These are phyloP conservation scores for Caerostris darwini DNA, from an alignment of 1,140 invertebrate genomes.

Conservation along the genomic window DNA sequence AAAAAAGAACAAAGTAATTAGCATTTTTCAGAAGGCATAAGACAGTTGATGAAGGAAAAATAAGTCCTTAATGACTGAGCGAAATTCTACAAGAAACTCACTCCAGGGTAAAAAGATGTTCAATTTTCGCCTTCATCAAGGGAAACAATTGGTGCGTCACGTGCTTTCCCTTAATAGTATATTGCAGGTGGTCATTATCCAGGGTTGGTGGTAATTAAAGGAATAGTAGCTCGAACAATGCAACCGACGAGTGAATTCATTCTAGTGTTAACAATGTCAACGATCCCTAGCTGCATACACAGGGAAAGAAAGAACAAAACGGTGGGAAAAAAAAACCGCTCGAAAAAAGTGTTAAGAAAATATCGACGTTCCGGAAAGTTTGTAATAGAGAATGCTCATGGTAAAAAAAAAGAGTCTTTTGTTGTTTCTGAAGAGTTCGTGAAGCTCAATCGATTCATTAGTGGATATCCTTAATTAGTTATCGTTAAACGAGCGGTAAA, in stretches of 20 bases:
- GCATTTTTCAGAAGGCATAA: not conserved
- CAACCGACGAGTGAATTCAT: slow-evolving; percentile 39
- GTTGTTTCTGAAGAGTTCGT: not conserved
- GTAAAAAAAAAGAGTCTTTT: not conserved
- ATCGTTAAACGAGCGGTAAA: not conserved
- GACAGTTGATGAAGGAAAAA: not conserved
- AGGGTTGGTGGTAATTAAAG: slow-evolving; percentile 64
- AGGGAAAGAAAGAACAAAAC: slow-evolving; percentile 28
- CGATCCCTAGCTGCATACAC: slow-evolving; percentile 12
- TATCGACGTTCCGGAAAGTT: slow-evolving; percentile 33
- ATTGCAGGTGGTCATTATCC: slow-evolving; percentile 41
- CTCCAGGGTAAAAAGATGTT: slow-evolving; percentile 35
- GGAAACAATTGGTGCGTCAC: slow-evolving; percentile 70
- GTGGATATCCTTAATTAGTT: slow-evolving; percentile 22
- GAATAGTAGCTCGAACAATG: slow-evolving; percentile 49
- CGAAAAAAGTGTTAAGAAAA: slow-evolving; percentile 6
- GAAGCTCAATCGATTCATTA: slow-evolving; percentile 36
- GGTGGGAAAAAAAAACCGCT: not conserved
- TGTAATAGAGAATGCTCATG: not conserved
- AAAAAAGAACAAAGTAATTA: not conserved
- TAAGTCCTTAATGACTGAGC: not conserved
- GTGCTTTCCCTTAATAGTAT: slow-evolving; percentile 53
- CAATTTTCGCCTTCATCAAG: slow-evolving; percentile 37
- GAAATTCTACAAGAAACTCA: not conserved
- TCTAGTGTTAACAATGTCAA: slow-evolving; percentile 71